Evolutionary conservation across 2,797 vertebrate species (phyloP).

Genomic region (Epinephelus malabaricus): DNA sequence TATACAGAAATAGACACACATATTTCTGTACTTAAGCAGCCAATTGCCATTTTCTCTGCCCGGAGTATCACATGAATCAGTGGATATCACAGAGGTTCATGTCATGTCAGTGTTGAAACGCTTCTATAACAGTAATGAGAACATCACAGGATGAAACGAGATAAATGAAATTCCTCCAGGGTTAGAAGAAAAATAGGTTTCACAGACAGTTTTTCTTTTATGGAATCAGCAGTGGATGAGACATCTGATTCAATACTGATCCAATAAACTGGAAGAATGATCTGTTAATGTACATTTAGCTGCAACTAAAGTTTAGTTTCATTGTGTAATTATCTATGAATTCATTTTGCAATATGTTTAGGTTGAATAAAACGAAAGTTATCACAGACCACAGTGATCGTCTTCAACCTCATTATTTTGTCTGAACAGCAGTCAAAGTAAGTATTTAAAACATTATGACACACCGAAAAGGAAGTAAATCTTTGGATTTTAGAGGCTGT

Average conservation of each 20-base stretch:
- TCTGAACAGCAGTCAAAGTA: no score
- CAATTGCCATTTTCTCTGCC: not conserved
- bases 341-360: no score
- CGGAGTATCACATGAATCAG: not conserved
- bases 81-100: not conserved
- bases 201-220: not conserved
- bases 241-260: not conserved
- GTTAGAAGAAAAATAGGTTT: not conserved
- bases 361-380: no score
- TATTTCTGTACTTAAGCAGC: not conserved
- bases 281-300: no score
- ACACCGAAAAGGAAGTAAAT: no score
- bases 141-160: not conserved
- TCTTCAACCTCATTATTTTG: no score
- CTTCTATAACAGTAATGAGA: not conserved
- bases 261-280: not conserved
- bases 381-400: no score
- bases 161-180: not conserved
- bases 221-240: not conserved
- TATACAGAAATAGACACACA: not conserved
- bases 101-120: not conserved
- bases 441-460: no score
- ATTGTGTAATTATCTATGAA: no score
- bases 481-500: no score
- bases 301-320: no score